Percentiles rank a stretch among this genome's conserved stretches.
These are phyloP conservation scores for Thripadectes ignobilis DNA, from an alignment of 2,797 vertebrate genomes.

Conservation along the genomic window DNA sequence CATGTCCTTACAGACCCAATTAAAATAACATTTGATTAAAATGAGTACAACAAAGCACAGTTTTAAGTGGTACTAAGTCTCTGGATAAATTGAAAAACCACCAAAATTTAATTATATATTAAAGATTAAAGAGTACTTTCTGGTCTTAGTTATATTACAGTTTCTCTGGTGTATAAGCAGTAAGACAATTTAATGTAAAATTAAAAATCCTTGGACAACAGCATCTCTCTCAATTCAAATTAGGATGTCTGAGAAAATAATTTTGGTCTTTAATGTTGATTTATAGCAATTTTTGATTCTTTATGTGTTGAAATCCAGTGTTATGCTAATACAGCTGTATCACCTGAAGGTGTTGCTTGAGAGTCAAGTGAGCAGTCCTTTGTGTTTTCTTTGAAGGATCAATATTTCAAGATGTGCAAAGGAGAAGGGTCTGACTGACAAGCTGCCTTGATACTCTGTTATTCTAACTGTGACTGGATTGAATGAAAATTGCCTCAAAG, in stretches of 20 bases:
- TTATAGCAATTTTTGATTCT: conserved; percentile 10
- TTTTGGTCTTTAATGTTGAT: conserved; percentile 21
- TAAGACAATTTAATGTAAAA: conserved; percentile 21
- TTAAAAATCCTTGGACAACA: conserved; percentile 11
- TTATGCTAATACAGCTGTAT: not conserved
- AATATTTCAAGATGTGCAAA: conserved; percentile 2
- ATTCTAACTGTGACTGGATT: not conserved
- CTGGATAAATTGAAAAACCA: conserved; percentile 46
- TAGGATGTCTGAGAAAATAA: not conserved
- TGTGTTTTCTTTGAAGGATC: conserved; percentile 29
- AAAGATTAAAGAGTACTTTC: conserved; percentile 45
- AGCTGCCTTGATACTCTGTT: not conserved
- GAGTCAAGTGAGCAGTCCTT: not conserved
- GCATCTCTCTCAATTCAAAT: conserved; percentile 7
- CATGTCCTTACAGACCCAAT: conserved; percentile 60
- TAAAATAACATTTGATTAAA: conserved; percentile 66
- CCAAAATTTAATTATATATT: conserved; percentile 55
- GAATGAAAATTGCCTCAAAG: conserved; percentile 14
- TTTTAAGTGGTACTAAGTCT: conserved; percentile 20
- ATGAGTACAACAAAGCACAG: conserved; percentile 29
- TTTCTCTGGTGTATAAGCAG: conserved; percentile 34
- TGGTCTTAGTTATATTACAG: conserved; percentile 9
- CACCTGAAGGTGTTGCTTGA: not conserved
- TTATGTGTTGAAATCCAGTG: not conserved
- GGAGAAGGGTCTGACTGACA: not conserved